Evolutionary conservation across 2,888 invertebrate genomes (phyloP).

Genomic region (Oscheius sp.): DNA sequence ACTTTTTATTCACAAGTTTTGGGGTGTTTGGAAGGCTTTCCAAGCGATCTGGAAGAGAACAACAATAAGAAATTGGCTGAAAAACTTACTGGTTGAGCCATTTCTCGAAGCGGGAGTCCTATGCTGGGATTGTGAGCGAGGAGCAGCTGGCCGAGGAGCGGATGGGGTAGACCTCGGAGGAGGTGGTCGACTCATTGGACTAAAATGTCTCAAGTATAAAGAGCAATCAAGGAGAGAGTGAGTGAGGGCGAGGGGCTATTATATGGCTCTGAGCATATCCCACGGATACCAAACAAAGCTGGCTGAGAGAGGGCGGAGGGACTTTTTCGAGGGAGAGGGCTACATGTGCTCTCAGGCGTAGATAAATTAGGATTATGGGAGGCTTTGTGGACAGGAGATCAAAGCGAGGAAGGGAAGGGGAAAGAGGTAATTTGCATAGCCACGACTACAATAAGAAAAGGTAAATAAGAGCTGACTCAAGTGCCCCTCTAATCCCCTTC

Average conservation of each 20-base stretch:
- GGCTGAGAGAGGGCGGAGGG: background rate
- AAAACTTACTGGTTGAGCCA: slow-evolving; percentile 16
- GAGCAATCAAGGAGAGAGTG: background rate
- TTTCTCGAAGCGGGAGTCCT: background rate
- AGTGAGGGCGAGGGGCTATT: slow-evolving; percentile 9
- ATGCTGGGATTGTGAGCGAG: slow-evolving; percentile 1
- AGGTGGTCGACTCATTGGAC: slow-evolving; percentile 20
- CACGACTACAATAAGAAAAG: too few relatives aligned
- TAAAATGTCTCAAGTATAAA: background rate
- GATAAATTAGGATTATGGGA: too few relatives aligned
- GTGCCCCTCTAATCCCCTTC: too few relatives aligned
- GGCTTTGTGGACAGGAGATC: too few relatives aligned
- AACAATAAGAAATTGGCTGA: background rate
- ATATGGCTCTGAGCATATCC: background rate
- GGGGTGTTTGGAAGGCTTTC: slow-evolving; percentile 41
- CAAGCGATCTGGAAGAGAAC: background rate
- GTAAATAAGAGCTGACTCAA: too few relatives aligned
- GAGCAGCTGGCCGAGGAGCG: background rate
- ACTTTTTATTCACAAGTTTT: slow-evolving; percentile 55
- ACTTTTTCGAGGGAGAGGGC: background rate
- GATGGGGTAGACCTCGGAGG: too few relatives aligned
- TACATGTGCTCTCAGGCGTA: background rate
- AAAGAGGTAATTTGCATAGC: too few relatives aligned
- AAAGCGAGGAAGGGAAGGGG: too few relatives aligned
- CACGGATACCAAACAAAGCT: slow-evolving; percentile 20